These are phyloP conservation scores for Peromyscus polionotus DNA, from an alignment of 2,113 vertebrate species.

Conservation along the genomic window DNA sequence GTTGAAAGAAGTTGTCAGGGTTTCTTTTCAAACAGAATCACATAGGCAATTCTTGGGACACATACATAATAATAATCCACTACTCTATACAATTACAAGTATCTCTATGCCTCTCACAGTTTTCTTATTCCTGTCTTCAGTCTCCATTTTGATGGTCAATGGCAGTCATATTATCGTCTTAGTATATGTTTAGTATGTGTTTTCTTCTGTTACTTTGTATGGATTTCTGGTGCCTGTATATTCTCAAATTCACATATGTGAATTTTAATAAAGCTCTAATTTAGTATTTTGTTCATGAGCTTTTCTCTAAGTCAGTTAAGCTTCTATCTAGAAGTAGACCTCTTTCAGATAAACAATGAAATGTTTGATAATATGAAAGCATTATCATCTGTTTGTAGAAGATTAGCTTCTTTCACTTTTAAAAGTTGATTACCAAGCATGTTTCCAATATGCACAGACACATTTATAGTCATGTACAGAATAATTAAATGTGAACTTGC, in stretches of 20 bases:
- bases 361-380: background rate
- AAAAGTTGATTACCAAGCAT: background rate
- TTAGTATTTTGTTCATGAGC: background rate
- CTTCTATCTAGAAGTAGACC: background rate
- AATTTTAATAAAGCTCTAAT: background rate
- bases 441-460: background rate
- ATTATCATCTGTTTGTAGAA: background rate
- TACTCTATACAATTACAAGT: background rate
- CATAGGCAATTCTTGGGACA: background rate
- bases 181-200: background rate
- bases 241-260: background rate
- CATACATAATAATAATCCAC: too few species aligned
- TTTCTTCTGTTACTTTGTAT: background rate
- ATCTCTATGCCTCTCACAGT: fast-evolving
- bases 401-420: background rate
- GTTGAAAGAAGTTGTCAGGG: background rate
- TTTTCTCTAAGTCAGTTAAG: too few species aligned
- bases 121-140: background rate
- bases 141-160: background rate
- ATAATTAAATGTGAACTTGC: background rate
- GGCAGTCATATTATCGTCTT: background rate
- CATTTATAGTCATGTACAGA: background rate
- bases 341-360: background rate
- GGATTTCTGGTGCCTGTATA: background rate
- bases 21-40: background rate